These are phyloP conservation scores for Pterostichus madidus DNA, from an alignment of 2,888 invertebrate genomes.

Conservation along the genomic window DNA sequence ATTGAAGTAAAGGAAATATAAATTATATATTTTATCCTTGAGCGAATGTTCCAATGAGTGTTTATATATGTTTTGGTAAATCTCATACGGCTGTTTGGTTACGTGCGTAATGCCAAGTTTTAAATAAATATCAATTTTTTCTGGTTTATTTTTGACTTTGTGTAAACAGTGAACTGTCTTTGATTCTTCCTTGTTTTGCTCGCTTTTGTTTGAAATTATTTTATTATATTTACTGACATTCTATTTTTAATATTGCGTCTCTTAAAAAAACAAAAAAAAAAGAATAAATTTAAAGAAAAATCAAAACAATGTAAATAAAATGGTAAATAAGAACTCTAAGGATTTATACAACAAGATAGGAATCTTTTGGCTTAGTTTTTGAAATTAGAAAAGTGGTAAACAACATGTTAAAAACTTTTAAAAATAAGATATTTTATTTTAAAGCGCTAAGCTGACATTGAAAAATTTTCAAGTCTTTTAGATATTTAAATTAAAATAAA, in stretches of 20 bases:
- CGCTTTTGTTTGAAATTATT: not conserved
- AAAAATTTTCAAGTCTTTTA: too few relatives aligned
- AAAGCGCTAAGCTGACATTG: too few relatives aligned
- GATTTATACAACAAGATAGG: too few relatives aligned
- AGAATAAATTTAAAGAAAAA: too few relatives aligned
- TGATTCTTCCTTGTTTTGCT: not conserved
- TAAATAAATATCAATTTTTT: slow-evolving; percentile 15
- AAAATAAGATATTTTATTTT: too few relatives aligned
- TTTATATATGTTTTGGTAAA: slow-evolving; percentile 15
- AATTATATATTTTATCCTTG: not conserved
- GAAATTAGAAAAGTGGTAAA: too few relatives aligned
- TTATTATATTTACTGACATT: not conserved
- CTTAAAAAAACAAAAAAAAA: too few relatives aligned
- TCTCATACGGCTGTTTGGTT: not conserved
- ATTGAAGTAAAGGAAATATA: not conserved
- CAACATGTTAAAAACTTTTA: too few relatives aligned
- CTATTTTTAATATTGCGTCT: not conserved
- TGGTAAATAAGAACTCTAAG: too few relatives aligned
- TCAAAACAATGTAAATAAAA: too few relatives aligned
- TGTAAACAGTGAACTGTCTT: not conserved
- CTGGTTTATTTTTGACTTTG: not conserved
- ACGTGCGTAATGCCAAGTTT: slow-evolving; percentile 18
- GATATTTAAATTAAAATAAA: too few relatives aligned
- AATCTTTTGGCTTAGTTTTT: too few relatives aligned
- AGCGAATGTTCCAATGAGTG: not conserved